Evolutionary conservation across 2,113 vertebrate species (phyloP).

Genomic region (Galbula dea): DNA sequence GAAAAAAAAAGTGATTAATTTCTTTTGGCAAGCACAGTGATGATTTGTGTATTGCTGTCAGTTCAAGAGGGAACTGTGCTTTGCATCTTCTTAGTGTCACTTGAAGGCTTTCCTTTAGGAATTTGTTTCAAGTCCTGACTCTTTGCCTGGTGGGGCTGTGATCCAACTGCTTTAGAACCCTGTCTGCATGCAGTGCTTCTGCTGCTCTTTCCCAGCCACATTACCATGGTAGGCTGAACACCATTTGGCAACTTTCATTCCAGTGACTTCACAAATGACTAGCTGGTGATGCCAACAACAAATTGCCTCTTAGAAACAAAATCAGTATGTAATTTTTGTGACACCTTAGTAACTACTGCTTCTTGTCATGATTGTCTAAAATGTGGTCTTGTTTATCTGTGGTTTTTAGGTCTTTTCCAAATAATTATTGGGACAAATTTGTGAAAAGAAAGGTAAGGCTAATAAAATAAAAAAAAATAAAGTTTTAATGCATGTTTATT

Average conservation of each 20-base stretch:
- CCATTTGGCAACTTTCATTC: background rate
- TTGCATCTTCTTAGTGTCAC: background rate
- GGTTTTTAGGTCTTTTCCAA: constrained; percentile 89
- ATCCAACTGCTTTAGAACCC: background rate
- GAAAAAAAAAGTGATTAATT: background rate
- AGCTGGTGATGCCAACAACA: background rate
- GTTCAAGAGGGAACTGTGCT: background rate
- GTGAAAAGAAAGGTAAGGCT: constrained; percentile 84
- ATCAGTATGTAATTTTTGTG: background rate
- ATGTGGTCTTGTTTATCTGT: background rate
- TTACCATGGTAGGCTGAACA: background rate
- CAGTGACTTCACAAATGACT: background rate
- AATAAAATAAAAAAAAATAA: background rate
- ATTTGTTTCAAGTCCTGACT: background rate
- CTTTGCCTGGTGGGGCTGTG: background rate
- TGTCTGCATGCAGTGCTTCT: background rate
- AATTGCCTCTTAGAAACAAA: background rate
- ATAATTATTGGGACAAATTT: constrained; percentile 99
- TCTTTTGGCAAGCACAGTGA: background rate
- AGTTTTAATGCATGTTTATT: background rate
- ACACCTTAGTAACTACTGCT: background rate
- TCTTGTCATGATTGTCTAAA: background rate
- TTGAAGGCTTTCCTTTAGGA: background rate
- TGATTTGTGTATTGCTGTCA: background rate
- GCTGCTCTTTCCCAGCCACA: background rate